Evolutionary conservation across 2,113 vertebrate genomes (phyloP).

Genomic region (Mobula hypostoma): DNA sequence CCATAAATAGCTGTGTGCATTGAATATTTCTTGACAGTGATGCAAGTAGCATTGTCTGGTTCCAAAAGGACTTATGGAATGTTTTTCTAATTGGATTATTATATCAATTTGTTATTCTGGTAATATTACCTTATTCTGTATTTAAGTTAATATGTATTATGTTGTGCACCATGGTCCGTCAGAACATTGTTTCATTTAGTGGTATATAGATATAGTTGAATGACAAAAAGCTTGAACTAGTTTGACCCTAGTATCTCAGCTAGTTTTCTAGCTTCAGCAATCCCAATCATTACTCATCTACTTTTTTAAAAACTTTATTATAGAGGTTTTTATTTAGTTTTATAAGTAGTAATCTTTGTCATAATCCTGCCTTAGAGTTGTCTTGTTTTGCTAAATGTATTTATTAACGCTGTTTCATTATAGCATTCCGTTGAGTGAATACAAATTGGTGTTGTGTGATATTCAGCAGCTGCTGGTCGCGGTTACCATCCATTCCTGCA

Average conservation of each 20-base stretch:
- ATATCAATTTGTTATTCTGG: background rate
- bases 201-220: no score
- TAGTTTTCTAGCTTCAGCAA: background rate
- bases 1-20: no score
- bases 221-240: background rate
- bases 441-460: conserved; percentile 83
- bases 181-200: no score
- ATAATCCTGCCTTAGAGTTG: background rate
- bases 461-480: conserved; percentile 88
- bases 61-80: background rate
- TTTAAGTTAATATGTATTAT: no score
- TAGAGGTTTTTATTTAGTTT: background rate
- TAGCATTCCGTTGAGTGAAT: conserved; percentile 83
- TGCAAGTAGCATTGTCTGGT: no score
- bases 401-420: conserved; percentile 45
- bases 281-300: background rate
- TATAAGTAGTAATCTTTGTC: background rate
- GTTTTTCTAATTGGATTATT: background rate
- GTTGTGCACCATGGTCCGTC: no score
- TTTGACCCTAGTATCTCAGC: conserved; percentile 1
- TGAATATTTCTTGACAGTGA: no score
- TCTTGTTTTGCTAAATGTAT: conserved; percentile 2
- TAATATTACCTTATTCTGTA: background rate
- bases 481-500: conserved; percentile 93
- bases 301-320: background rate